These are phyloP conservation scores for Antigone vipio DNA, from an alignment of 2,113 vertebrate species.

Conservation along the genomic window DNA sequence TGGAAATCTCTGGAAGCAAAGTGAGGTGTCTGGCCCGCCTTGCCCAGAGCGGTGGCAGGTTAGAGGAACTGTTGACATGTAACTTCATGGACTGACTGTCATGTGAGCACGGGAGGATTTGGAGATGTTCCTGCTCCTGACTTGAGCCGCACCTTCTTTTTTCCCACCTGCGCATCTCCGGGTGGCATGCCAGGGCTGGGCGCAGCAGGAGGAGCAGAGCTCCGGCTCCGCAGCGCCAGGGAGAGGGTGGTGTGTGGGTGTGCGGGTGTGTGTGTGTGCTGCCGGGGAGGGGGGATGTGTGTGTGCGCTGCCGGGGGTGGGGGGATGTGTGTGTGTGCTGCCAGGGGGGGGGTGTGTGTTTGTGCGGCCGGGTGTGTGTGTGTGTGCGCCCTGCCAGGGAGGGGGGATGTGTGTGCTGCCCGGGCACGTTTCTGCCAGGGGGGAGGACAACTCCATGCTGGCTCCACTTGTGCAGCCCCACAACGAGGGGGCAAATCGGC, in stretches of 20 bases:
- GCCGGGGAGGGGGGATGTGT: too few species aligned
- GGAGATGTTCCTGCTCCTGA: background rate
- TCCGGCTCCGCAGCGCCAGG: accelerated
- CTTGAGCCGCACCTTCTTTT: background rate
- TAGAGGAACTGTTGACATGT: background rate
- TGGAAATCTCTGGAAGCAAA: background rate
- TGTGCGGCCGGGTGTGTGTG: too few species aligned
- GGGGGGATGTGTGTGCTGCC: background rate
- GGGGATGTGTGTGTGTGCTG: too few species aligned
- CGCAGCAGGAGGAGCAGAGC: background rate
- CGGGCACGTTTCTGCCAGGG: accelerated
- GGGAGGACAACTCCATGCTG: background rate
- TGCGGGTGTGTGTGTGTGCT: too few species aligned
- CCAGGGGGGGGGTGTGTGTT: too few species aligned
- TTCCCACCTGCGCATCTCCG: accelerated
- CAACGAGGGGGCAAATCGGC: accelerated
- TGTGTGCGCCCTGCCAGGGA: too few species aligned
- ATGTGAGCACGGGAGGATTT: background rate
- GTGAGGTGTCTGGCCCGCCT: background rate
- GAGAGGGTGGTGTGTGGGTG: too few species aligned
- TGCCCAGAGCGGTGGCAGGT: background rate
- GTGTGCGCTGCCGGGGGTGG: too few species aligned
- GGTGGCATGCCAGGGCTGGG: background rate
- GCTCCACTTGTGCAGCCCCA: background rate
- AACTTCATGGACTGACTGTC: background rate